Base-by-base conservation (phyloP, 2,113 vertebrate genomes). In the Cyprinodon tularosa region DNA sequence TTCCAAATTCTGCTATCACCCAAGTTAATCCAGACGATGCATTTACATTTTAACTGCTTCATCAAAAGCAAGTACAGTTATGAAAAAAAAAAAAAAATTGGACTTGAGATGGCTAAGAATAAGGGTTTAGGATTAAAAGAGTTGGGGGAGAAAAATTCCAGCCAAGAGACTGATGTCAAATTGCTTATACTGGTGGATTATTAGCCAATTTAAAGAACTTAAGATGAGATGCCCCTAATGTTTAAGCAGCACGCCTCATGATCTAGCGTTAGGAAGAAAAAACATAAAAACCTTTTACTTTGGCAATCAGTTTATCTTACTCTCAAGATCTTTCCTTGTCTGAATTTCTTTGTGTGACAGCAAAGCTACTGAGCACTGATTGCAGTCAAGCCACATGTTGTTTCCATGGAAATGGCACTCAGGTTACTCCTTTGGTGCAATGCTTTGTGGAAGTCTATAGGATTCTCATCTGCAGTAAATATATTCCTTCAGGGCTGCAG, bases 61-160 rank as follows among this genome's bases (percentile, higher is more conserved):
- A 89, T 91, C 85, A 81, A 91, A 89, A 81, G 74, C 77, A 81
- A 88, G 86, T 84, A 81, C 88, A 86, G 75, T 89, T 73, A 72
- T 80, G 92, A 95, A 92, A 94, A 93, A 92, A 91, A 92, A 95
- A 92, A 94, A 93, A 92, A 91, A 86, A 79, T 66, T 87, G 83
- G 78, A 90, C 88, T 81, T 88, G 83, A 71, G 84, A 83, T 77
- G 84, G 90, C 91, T 90, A 91, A 81, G 81, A 87, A 88, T 89
- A 90, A 83, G 87, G 88, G 92, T 89, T 91, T 79, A 89, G 85
- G 42, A 86, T 89, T 85, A 90, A 86, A 90, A 88, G 84, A 92
- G 92, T 91, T 73, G 64, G 75, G 72, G 86, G 84, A 87, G 85
- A 83, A 87, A 85, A 84, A 85, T 74, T 88, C 85, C 88, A 88